Evolutionary conservation across 2,797 vertebrate species (phyloP), one percentile per base, ranked within the genome.

Genomic region (Pipistrellus pygmaeus): DNA sequence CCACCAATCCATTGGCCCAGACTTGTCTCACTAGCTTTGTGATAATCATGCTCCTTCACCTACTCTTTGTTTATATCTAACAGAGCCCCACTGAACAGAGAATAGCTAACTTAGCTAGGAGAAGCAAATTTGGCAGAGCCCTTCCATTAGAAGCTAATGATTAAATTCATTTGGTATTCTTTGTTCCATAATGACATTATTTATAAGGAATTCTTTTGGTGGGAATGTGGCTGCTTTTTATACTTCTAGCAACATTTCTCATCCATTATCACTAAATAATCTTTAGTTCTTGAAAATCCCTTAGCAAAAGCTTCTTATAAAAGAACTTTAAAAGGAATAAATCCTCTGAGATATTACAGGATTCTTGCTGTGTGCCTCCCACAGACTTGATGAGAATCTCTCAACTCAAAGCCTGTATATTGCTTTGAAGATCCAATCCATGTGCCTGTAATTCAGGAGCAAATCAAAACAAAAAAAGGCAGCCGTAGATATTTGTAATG

Each of bases 271-370:
- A 91, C 95, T 88, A 81, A 97, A 94, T 96, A 71, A 86, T 94
- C 95, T 94, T 89, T 80, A 95, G 68, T 96, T 96, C 95, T 78
- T 92, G 30, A 68, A 97, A 97, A 92, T 88, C 92, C 93, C 85
- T 95, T 94, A 85, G 96, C 92, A 95, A 87, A 97, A 96, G 55
- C 83, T 96, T 96, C 95, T 88, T 95, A 92, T 80, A 86, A 93
- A 96, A 95, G 91, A 88, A 93, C 91, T 95, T 97, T 72, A 97
- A 97, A 97, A 96, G 96, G n/a, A 97, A 96, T 95, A 96, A 97
- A 97, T 96, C 97, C 96, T 96, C 96, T 89, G 96, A 97, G 97
- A 97, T 96, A 97, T 95, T 96, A 90, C 88, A 89, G 94, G 85
- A 87, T 81, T 86, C 96, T 97, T 38, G 96, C 44, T 85, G 86